Base-by-base conservation (phyloP, 1,140 invertebrate species). In the Forficula auricularia region DNA sequence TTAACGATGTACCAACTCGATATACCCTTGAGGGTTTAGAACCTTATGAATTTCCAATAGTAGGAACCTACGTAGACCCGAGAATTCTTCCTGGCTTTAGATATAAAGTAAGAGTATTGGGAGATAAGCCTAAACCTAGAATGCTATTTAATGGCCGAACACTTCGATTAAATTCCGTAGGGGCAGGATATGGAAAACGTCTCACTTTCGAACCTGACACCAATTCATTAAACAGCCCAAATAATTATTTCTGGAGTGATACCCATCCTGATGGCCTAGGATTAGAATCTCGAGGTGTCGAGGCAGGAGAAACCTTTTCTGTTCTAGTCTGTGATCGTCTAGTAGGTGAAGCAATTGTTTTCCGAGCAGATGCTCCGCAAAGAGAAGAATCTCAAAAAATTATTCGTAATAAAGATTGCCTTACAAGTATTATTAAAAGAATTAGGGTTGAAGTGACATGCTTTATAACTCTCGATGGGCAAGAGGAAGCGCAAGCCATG, bases 221-320 rank as follows among this genome's bases (percentile, higher is more conserved):
- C 2, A 54, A 63, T 3, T 70, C 66, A 22, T 57, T 73, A 14
- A 75, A 80, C 47, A 59, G 66, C 16, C 72, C 75, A 41, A 68
- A 72, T 48, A 77, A 78, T 56, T 77, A 69, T 53, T 77, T 84
- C 54, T 83, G 79, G 77, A 79, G 77, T n/a, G 81, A 84, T 58
- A 79, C 73, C 34, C 70, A 77, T 53, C 69, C 75, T 2, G 74
- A 78, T 48, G 80, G 81, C 18, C 64, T 74, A 44, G 80, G 75
- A 16, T 72, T 84, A 54, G 71, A 75, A 50, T 64, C 75, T 0
- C 64, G 72, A 18, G 76, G 76, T 1, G 65, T 83, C 8, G 62
- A 67, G 38, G 65, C 68, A 12, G 71, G 72, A 3, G 73, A 77
- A 65, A 70, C 68, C 48, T 81, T 79, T 56, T 54, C 60, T 16